A percentile compares a stretch with the other conserved stretches of the same genome.
phyloP scores from a whole-genome alignment of 2,113 vertebrate species.

The Nibea coibor region DNA sequence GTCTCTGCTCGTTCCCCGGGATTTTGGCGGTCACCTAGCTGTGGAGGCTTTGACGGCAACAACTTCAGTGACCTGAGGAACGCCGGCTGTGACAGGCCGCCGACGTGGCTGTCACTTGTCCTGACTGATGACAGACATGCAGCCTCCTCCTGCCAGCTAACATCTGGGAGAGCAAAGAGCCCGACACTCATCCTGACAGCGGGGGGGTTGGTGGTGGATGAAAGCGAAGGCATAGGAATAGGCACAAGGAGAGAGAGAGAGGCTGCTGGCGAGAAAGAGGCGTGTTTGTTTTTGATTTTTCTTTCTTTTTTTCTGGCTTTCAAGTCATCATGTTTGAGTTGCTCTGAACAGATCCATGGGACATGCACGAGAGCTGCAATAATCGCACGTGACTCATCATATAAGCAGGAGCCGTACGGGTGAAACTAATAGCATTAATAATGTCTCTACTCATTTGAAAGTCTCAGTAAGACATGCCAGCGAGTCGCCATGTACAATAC shows the following conservation, averaged over 20 bases:
- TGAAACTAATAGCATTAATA: not conserved
- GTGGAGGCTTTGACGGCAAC: constrained; percentile 20
- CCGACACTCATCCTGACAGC: constrained; percentile 55
- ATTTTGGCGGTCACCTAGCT: not conserved
- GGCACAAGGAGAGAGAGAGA: not conserved
- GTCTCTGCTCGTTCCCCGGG: not conserved
- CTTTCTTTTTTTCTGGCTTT: not conserved
- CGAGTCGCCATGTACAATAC: constrained; percentile 21
- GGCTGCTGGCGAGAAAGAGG: not conserved
- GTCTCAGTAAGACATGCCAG: not conserved
- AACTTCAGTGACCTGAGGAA: constrained; percentile 68
- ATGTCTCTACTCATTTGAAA: not conserved
- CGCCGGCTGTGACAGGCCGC: constrained; percentile 73
- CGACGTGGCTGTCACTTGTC: constrained; percentile 67
- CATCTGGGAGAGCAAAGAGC: constrained; percentile 70
- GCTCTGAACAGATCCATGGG: not conserved
- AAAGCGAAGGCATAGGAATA: constrained; percentile 10
- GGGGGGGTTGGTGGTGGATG: constrained; percentile 4
- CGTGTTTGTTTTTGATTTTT: not conserved
- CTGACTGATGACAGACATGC: constrained; percentile 76
- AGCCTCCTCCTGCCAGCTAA: constrained; percentile 66
- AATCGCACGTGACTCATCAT: not conserved
- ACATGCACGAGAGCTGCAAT: not conserved
- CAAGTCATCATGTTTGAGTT: not conserved
- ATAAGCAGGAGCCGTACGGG: not conserved